Conservation (phyloP, 2,113 vertebrate species). For the Cheilinus undulatus region DNA sequence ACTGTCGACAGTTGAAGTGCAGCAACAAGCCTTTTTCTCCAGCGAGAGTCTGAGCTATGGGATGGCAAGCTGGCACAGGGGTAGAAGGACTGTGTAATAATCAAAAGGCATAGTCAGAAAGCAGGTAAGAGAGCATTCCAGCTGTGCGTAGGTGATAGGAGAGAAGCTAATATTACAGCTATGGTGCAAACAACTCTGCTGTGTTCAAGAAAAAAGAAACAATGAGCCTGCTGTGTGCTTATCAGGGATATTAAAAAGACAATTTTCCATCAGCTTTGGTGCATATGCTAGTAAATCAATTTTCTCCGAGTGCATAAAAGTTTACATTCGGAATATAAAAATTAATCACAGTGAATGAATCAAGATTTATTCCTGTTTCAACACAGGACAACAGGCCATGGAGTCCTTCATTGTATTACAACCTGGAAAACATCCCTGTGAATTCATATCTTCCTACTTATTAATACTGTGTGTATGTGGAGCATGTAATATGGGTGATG, state of each 20-base stretch:
- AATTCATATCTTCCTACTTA: no score
- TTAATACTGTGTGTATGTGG: no score
- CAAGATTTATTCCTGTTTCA: conserved; percentile 20
- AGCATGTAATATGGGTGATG: no score
- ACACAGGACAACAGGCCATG: neutral
- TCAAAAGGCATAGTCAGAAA: conserved; percentile 41
- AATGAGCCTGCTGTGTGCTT: conserved; percentile 39
- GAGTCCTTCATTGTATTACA: neutral
- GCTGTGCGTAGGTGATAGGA: conserved; percentile 55
- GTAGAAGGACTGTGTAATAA: conserved; percentile 42
- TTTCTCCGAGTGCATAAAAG: conserved; percentile 17
- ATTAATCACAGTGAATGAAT: conserved; percentile 25
- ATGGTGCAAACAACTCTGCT: conserved; percentile 25
- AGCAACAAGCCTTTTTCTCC: conserved; percentile 31
- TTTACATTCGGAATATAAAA: conserved; percentile 58
- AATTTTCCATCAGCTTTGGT: conserved; percentile 45
- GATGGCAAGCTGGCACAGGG: conserved; percentile 38
- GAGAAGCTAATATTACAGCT: conserved; percentile 60
- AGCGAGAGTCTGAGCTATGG: conserved; percentile 18
- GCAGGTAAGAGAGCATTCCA: conserved; percentile 43
- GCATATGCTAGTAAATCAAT: conserved; percentile 25
- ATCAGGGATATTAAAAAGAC: conserved; percentile 49
- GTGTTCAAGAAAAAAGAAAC: conserved; percentile 28
- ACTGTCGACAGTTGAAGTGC: conserved; percentile 33
- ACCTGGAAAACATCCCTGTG: no score